phyloP scores from a whole-genome alignment of 2,797 vertebrate species.

The Atherinosoma microstoma region DNA sequence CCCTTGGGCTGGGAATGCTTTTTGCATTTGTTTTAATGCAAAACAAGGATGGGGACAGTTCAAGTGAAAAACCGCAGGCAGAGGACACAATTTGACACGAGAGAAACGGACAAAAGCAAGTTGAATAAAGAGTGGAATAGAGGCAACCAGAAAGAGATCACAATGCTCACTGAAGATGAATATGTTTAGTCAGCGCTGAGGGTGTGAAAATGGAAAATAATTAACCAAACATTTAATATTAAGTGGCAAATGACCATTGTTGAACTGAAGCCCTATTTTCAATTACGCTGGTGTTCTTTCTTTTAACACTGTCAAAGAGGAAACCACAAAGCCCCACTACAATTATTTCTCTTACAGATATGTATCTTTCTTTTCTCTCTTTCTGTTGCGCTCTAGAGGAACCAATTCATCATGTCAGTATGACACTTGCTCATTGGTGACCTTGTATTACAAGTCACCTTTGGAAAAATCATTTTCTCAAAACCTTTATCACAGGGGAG shows the following conservation, averaged over 20 bases:
- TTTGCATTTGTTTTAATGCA: slow-evolving; percentile 50
- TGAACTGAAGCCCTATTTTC: slow-evolving; percentile 40
- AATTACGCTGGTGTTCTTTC: slow-evolving; percentile 24
- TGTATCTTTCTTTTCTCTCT: slow-evolving; percentile 44
- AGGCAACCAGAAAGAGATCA: background rate
- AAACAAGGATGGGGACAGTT: slow-evolving; percentile 39
- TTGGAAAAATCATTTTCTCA: slow-evolving; percentile 33
- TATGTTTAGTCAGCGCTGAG: slow-evolving; percentile 23
- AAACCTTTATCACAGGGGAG: slow-evolving; percentile 14
- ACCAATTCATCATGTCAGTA: slow-evolving; percentile 58
- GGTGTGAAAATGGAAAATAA: slow-evolving; percentile 41
- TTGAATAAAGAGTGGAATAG: background rate
- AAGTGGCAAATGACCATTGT: slow-evolving; percentile 29
- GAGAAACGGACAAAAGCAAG: slow-evolving; percentile 8
- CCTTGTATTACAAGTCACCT: slow-evolving; percentile 52
- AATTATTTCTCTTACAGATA: slow-evolving; percentile 62
- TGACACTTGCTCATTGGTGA: slow-evolving; percentile 53
- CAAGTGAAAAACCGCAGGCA: slow-evolving; percentile 24
- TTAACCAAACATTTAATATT: slow-evolving; percentile 43
- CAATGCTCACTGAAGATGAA: slow-evolving; percentile 33
- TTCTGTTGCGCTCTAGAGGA: slow-evolving; percentile 42
- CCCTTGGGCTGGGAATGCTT: slow-evolving; percentile 28
- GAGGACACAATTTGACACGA: background rate
- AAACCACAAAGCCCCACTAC: slow-evolving; percentile 66
- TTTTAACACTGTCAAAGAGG: slow-evolving; percentile 44